These are phyloP conservation scores for Oreochromis aureus DNA, from an alignment of 2,113 vertebrate species.

Conservation along the genomic window DNA sequence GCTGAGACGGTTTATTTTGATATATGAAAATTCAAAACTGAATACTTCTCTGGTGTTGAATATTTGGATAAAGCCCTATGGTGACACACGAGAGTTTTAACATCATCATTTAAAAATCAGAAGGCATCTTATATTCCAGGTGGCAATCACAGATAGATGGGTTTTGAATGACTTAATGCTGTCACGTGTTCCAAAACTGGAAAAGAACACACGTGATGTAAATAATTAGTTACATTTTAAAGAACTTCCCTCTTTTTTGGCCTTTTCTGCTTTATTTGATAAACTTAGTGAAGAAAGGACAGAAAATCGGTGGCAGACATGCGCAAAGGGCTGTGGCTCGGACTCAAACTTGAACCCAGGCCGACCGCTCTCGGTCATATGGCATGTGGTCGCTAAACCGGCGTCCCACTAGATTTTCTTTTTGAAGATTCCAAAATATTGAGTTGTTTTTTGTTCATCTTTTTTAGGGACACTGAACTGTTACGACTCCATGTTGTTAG, in stretches of 20 bases:
- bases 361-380: neutral
- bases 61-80: neutral
- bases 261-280: neutral
- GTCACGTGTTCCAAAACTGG: neutral
- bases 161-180: neutral
- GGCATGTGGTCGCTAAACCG: neutral
- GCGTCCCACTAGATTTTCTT: neutral
- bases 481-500: neutral
- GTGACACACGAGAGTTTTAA: neutral
- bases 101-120: neutral
- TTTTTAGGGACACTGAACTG: neutral
- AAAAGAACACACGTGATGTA: neutral
- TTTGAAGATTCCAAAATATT: neutral
- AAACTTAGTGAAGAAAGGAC: neutral
- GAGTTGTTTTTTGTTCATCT: neutral
- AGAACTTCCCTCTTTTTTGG: neutral
- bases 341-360: neutral
- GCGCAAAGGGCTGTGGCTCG: neutral
- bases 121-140: neutral
- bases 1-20: neutral
- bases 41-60: neutral
- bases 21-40: neutral
- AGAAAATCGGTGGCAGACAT: neutral
- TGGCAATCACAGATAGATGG: neutral
- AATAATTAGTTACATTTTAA: neutral